Conservation (phyloP, 2,797 vertebrate genomes). For the Crotalus adamanteus region DNA sequence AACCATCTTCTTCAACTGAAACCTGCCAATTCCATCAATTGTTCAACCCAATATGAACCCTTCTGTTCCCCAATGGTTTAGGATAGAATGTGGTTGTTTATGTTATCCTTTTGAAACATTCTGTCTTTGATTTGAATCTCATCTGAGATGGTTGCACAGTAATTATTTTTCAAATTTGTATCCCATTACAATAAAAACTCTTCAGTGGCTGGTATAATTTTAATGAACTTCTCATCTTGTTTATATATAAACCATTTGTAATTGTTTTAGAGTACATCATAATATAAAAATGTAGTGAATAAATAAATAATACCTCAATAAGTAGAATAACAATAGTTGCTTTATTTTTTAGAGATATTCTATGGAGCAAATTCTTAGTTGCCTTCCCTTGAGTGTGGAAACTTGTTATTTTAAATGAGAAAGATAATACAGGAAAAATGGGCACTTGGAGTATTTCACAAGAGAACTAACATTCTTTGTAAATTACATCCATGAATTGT, state of each 20-base stretch:
- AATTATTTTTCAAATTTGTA: background rate
- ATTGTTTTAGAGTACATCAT: background rate
- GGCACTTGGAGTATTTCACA: constrained; percentile 3
- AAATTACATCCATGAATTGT: constrained; percentile 23
- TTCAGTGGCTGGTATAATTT: background rate
- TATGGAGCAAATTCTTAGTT: background rate
- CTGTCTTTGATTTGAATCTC: background rate
- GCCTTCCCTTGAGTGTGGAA: background rate
- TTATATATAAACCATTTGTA: background rate
- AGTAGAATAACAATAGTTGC: background rate
- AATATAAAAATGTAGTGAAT: background rate
- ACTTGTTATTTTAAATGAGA: background rate
- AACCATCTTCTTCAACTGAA: background rate
- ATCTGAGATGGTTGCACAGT: background rate
- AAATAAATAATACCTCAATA: background rate
- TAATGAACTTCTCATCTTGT: background rate
- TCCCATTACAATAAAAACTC: background rate
- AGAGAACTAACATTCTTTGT: constrained; percentile 3
- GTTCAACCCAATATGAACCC: background rate
- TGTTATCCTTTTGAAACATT: background rate
- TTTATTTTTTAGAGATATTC: background rate
- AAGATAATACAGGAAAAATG: background rate
- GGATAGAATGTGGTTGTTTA: background rate
- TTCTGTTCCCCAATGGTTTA: background rate
- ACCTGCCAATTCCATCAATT: background rate